These are phyloP conservation scores for Phodopus roborovskii DNA, from an alignment of 2,113 vertebrate genomes.

Conservation along the genomic window DNA sequence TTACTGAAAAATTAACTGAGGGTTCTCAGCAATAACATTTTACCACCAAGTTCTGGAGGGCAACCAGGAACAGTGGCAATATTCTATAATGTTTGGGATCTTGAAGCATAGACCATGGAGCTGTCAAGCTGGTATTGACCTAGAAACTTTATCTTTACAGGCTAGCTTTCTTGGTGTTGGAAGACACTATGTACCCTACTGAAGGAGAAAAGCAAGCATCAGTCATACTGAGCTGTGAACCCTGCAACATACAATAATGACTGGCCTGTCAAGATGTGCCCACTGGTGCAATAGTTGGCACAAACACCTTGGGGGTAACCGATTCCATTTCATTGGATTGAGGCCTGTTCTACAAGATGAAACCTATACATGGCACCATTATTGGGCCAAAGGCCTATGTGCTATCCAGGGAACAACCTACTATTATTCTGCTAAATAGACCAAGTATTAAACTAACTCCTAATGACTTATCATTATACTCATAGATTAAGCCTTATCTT, in stretches of 20 bases:
- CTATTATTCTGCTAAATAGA: neutral
- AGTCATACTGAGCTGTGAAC: neutral
- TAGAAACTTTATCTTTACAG: neutral
- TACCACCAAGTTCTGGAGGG: neutral
- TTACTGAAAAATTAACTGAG: constrained; percentile 35
- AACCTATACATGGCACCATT: neutral
- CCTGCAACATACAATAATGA: neutral
- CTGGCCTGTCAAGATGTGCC: neutral
- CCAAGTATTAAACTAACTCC: neutral
- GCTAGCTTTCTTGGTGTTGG: neutral
- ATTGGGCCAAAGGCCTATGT: neutral
- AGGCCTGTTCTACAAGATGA: neutral
- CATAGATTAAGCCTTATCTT: neutral
- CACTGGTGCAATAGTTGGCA: too few species aligned
- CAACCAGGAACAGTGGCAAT: neutral
- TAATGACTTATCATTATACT: neutral
- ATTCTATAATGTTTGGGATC: neutral
- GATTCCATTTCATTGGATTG: neutral
- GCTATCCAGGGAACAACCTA: neutral
- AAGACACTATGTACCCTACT: neutral
- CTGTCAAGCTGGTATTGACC: neutral
- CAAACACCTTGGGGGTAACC: neutral
- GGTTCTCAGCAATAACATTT: neutral
- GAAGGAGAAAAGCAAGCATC: neutral
- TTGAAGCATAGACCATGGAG: neutral